Percentiles rank a stretch among this genome's conserved stretches.
phyloP scores from a whole-genome alignment of 2,113 vertebrate species.

The Perognathus longimembris region DNA sequence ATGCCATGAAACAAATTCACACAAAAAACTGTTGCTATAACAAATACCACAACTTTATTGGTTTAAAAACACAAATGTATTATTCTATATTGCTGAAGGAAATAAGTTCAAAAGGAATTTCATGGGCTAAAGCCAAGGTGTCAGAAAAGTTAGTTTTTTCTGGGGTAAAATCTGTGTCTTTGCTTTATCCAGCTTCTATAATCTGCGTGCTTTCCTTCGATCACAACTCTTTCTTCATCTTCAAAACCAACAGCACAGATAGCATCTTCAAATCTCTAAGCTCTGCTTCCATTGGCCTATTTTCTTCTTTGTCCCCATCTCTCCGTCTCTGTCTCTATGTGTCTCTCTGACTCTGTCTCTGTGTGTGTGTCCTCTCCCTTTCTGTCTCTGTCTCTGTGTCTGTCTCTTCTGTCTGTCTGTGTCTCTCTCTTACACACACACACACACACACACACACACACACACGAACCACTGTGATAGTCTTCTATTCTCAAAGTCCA shows the following conservation, averaged over 20 bases:
- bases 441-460: no score
- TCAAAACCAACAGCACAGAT: neutral
- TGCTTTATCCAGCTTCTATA: neutral
- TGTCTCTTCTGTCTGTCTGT: neutral
- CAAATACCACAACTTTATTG: neutral
- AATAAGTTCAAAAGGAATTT: constrained; percentile 7
- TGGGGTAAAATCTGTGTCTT: neutral
- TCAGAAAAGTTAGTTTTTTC: neutral
- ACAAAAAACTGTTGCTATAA: no score
- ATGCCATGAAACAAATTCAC: no score
- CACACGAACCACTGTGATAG: neutral
- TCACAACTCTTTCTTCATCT: neutral
- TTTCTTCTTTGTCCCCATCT: no score
- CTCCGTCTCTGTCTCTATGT: neutral
- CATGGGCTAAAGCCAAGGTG: neutral
- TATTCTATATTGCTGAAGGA: neutral
- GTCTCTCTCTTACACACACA: neutral
- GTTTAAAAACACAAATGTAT: constrained; percentile 1
- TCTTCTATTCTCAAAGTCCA: neutral
- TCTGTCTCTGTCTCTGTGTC: neutral
- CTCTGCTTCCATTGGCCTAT: no score
- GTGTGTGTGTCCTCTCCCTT: no score
- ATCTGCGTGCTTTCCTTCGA: neutral
- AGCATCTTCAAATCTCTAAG: no score
- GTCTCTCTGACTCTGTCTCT: neutral